A percentile compares a stretch with the other conserved stretches of the same genome.
These are phyloP conservation scores for Drosophila kurseongensis DNA, from an alignment of 1,140 invertebrate species.

Conservation along the genomic window DNA sequence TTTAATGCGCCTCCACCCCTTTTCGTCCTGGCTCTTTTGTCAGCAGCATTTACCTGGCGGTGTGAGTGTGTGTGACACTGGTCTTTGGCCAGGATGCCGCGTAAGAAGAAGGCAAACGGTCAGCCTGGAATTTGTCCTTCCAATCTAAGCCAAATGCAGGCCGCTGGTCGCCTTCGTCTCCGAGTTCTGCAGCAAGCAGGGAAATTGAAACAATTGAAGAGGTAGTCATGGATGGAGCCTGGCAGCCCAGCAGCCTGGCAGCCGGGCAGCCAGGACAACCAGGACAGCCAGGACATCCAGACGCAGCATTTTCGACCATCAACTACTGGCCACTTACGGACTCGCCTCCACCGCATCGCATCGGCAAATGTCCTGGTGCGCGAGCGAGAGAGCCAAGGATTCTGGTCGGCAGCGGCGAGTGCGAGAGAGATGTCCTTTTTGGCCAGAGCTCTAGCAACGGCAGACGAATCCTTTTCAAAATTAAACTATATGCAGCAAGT, in stretches of 20 bases:
- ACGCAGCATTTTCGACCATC: constrained; percentile 81
- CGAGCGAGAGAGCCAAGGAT: constrained; percentile 7
- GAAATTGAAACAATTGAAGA: constrained; percentile 81
- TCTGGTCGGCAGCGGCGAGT: neutral
- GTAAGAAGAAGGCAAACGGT: constrained; percentile 78
- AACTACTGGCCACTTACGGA: constrained; percentile 78
- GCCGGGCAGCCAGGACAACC: constrained; percentile 23
- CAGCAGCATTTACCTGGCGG: constrained; percentile 68
- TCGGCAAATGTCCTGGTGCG: constrained; percentile 51
- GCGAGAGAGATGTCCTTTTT: constrained; percentile 44
- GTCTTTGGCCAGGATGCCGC: constrained; percentile 62
- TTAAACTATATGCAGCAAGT: constrained; percentile 79
- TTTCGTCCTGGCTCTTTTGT: constrained; percentile 62
- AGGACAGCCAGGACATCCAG: constrained; percentile 48
- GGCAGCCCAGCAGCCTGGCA: constrained; percentile 19
- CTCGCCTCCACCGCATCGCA: constrained; percentile 58
- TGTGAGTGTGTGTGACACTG: constrained; percentile 24
- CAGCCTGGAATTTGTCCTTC: constrained; percentile 77
- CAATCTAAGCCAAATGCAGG: constrained; percentile 80
- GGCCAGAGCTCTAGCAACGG: constrained; percentile 71
- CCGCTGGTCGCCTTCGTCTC: constrained; percentile 43
- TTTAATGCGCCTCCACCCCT: constrained; percentile 71
- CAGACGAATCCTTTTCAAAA: constrained; percentile 80
- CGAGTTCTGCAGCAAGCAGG: constrained; percentile 62
- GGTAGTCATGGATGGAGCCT: constrained; percentile 49